Evolutionary conservation across 2,113 vertebrate genomes (phyloP), one percentile per base, ranked within the genome.

Genomic region (Brevimyrus niger): DNA sequence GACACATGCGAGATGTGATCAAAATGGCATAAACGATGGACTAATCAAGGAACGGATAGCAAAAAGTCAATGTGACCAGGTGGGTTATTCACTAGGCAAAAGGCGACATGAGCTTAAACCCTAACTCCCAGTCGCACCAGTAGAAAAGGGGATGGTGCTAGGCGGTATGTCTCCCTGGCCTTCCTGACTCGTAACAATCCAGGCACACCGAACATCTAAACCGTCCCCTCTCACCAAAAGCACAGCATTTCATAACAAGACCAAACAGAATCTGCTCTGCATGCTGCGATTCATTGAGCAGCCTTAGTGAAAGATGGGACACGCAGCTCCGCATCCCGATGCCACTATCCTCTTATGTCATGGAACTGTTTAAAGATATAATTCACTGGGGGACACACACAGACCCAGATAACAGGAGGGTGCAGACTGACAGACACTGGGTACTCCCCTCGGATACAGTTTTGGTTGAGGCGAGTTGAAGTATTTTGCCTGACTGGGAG

Each of bases 291-390:
- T 94, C 93, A 94, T 93, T 94, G 48, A 91, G 91, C 92, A 90
- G 86, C 89, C 90, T 2, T 89, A 93, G 91, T 65, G 90, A 93
- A 84, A 89, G 76, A 89, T 23, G 51, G 21, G 17, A 46, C 91
- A 91, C 89, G 55, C 91, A 91, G 73, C 91, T 47, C 90, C 89
- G 92, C 91, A 94, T 95, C 92, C 93, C 93, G 92, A 92, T 86
- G 90, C 38, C 89, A 90, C 48, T 91, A 82, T 61, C 55, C 23
- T 82, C 90, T 92, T 92, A 94, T 92, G 93, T 93, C 93, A 92
- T 91, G 44, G 2, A 87, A 76, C 91, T 88, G 83, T 92, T 91
- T 91, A 44, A 69, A 76, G 35, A 55, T 44, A 84, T 55, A 58
- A 84, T 44, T 89, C 51, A 35, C 51, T 11, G 4, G 15, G n/a